phyloP scores from a whole-genome alignment of 2,113 vertebrate species.

The Megaceryle maxima region DNA sequence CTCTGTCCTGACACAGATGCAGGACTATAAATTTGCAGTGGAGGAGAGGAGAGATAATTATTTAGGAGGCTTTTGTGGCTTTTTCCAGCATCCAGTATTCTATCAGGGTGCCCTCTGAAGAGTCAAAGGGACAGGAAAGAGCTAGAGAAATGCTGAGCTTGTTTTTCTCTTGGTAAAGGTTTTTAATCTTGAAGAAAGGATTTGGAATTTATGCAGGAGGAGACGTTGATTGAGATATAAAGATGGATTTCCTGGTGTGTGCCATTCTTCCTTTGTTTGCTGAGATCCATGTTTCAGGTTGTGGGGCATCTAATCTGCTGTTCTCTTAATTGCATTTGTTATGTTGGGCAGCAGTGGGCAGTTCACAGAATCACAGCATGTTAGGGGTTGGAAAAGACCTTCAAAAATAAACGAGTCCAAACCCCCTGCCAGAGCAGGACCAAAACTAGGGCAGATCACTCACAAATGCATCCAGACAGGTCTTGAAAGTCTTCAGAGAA shows the following conservation, averaged over 20 bases:
- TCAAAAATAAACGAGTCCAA: no score
- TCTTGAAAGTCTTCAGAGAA: no score
- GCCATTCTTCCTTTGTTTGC: background rate
- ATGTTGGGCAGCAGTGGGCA: background rate
- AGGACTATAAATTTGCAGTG: constrained; percentile 6
- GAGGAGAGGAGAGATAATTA: background rate
- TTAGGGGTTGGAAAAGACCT: no score
- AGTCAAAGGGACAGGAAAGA: background rate
- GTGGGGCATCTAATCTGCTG: background rate
- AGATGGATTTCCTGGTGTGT: background rate
- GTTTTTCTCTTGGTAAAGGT: background rate
- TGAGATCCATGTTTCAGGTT: background rate
- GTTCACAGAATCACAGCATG: no score
- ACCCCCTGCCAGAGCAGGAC: no score
- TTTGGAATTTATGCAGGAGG: background rate
- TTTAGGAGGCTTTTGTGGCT: constrained; percentile 13
- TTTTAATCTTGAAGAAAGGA: constrained; percentile 24
- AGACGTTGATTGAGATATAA: background rate
- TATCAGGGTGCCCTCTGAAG: background rate
- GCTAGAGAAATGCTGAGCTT: constrained; percentile 8
- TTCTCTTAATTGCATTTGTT: background rate
- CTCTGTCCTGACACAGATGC: constrained; percentile 18
- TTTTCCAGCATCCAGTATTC: background rate
- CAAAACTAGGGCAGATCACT: no score
- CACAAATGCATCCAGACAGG: no score